Conservation (phyloP, 2,888 invertebrate genomes). For the Autographa gamma region DNA sequence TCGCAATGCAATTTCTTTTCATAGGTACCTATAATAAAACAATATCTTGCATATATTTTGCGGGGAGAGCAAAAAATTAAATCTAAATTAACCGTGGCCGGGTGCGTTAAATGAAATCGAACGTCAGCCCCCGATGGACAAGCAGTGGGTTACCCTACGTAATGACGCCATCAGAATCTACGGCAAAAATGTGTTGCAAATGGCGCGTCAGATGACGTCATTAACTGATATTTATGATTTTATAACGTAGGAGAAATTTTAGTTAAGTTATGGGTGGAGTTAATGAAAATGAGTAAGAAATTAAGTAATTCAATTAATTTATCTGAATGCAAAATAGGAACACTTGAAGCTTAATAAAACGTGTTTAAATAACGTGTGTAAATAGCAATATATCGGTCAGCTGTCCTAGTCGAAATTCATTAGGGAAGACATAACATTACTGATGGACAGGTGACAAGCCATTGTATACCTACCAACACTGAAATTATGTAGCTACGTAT, state of each 20-base stretch:
- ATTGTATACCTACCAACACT: conserved; percentile 12
- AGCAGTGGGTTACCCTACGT: conserved; percentile 76
- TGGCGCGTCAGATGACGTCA: conserved; percentile 66
- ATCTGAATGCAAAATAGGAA: too few species aligned
- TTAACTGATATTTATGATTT: conserved; percentile 56
- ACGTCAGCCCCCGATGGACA: conserved; percentile 78
- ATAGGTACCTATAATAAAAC: conserved; percentile 8
- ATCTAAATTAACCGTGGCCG: conserved; percentile 83
- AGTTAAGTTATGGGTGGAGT: conserved; percentile 3
- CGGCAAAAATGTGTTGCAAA: conserved; percentile 85
- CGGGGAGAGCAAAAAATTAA: conserved; percentile 83
- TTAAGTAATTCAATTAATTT: too few species aligned
- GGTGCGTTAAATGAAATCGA: conserved; percentile 86
- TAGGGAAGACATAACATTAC: not conserved
- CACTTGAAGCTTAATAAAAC: too few species aligned
- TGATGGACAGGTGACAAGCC: conserved; percentile 25
- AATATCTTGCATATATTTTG: conserved; percentile 55
- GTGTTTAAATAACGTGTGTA: too few species aligned
- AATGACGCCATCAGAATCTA: conserved; percentile 83
- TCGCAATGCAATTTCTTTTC: not conserved
- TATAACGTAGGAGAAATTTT: conserved; percentile 47
- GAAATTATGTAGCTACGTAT: not conserved
- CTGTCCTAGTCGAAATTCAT: not conserved
- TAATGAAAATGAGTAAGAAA: not conserved
- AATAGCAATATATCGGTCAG: not conserved